Conservation (phyloP, 2,797 vertebrate species). For the Petrocephalus sullivani region DNA sequence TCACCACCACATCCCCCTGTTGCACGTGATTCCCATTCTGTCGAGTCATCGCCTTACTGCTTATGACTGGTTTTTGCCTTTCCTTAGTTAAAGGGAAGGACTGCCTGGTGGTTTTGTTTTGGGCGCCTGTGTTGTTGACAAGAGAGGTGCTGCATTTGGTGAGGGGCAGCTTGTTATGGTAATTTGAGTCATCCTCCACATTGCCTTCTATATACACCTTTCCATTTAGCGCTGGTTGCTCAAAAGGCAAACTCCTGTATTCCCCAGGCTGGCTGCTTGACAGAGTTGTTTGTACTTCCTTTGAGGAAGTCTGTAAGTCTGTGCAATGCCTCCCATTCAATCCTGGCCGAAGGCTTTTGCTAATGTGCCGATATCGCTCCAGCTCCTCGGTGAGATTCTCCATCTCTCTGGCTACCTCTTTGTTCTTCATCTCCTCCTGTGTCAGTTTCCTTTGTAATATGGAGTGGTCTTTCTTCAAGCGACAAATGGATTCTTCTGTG, state of each 20-base stretch:
- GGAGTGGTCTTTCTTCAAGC: constrained; percentile 80
- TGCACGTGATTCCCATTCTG: constrained; percentile 77
- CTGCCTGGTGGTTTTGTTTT: constrained; percentile 71
- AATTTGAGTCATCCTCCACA: constrained; percentile 64
- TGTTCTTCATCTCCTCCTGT: constrained; percentile 89
- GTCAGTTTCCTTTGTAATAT: constrained; percentile 82
- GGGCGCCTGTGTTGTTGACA: constrained; percentile 64
- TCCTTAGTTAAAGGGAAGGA: constrained; percentile 78
- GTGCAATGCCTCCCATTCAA: constrained; percentile 85
- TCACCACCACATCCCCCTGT: constrained; percentile 79
- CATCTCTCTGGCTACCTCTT: constrained; percentile 85
- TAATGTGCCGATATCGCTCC: constrained; percentile 82
- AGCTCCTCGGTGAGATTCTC: constrained; percentile 84
- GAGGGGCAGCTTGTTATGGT: constrained; percentile 67
- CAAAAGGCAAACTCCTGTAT: constrained; percentile 71
- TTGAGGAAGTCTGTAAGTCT: constrained; percentile 83
- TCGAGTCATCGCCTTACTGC: constrained; percentile 72
- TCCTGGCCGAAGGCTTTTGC: constrained; percentile 77
- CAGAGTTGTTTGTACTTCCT: constrained; percentile 89
- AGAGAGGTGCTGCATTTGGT: constrained; percentile 65
- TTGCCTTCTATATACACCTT: constrained; percentile 76
- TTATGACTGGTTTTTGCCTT: constrained; percentile 54
- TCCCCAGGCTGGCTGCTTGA: constrained; percentile 68
- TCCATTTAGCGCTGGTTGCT: constrained; percentile 74
- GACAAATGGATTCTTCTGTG: constrained; percentile 82